A percentile compares a stretch with the other conserved stretches of the same genome.
Evolutionary conservation across 2,113 vertebrate genomes (phyloP).

Genomic region (Poeciliopsis prolifica): DNA sequence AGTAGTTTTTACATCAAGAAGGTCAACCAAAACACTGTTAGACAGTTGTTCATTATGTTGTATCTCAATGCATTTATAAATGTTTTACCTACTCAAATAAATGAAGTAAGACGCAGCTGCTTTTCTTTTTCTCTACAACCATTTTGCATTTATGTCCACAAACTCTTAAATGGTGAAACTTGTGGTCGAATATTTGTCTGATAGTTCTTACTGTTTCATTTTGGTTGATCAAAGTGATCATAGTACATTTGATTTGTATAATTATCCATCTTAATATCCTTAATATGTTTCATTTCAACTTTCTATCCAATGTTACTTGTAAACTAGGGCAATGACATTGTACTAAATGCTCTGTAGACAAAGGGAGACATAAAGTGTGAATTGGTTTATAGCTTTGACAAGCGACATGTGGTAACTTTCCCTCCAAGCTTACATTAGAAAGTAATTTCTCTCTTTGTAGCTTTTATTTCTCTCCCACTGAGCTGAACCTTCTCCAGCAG

Average conservation of each 20-base stretch:
- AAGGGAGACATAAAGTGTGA: constrained; percentile 35
- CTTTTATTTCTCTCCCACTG: constrained; percentile 59
- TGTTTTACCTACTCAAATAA: not conserved
- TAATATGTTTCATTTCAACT: not conserved
- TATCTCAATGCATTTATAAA: not conserved
- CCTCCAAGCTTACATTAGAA: constrained; percentile 52
- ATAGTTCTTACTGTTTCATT: not conserved
- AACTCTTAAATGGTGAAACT: not conserved
- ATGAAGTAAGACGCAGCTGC: not conserved
- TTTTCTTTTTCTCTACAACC: not conserved
- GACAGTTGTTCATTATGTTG: not conserved
- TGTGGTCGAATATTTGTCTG: not conserved
- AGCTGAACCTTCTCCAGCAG: constrained; percentile 66
- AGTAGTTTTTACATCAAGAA: not conserved
- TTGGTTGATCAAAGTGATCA: not conserved
- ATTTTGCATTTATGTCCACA: not conserved
- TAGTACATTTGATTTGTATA: not conserved
- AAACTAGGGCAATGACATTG: not conserved
- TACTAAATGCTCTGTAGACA: not conserved
- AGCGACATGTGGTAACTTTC: constrained; percentile 40
- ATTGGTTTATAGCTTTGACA: constrained; percentile 27
- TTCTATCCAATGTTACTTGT: not conserved
- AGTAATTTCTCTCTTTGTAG: constrained; percentile 52
- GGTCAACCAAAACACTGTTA: not conserved
- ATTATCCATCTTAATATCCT: not conserved